Conservation (phyloP, 2,113 vertebrate genomes). For the Sorex araneus region DNA sequence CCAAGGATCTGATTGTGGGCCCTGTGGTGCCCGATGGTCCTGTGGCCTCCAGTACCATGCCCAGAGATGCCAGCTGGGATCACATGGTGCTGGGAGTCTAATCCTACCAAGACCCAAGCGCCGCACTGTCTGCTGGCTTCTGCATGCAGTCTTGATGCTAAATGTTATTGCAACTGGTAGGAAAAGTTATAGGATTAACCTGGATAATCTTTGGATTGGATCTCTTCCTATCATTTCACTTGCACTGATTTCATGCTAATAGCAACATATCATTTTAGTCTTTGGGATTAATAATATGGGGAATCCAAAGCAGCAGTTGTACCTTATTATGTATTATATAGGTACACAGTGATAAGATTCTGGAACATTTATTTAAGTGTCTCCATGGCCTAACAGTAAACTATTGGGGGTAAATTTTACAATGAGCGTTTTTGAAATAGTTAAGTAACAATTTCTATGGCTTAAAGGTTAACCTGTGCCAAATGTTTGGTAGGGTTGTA, state of each 20-base stretch:
- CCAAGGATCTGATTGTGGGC: too few species aligned
- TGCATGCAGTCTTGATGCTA: not conserved
- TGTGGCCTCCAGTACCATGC: too few species aligned
- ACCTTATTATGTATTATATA: not conserved
- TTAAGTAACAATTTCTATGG: constrained; percentile 5
- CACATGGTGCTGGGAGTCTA: too few species aligned
- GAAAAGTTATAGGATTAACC: not conserved
- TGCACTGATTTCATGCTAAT: constrained; percentile 39
- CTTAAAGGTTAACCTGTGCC: not conserved
- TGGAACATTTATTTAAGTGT: not conserved
- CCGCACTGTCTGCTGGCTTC: too few species aligned
- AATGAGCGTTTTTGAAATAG: not conserved
- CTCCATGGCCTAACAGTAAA: not conserved
- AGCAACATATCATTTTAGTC: constrained; percentile 46
- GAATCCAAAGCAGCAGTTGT: constrained; percentile 27
- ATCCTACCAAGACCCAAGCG: too few species aligned
- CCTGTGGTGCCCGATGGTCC: too few species aligned
- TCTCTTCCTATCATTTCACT: not conserved
- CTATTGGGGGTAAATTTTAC: constrained; percentile 29
- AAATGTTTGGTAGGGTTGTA: not conserved
- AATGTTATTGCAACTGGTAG: not conserved
- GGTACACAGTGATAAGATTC: not conserved
- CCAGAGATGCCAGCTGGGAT: too few species aligned
- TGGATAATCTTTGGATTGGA: not conserved
- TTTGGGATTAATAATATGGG: constrained; percentile 50